phyloP scores from a whole-genome alignment of 2,113 vertebrate genomes.

The Pseudorhombus dupliciocellatus region DNA sequence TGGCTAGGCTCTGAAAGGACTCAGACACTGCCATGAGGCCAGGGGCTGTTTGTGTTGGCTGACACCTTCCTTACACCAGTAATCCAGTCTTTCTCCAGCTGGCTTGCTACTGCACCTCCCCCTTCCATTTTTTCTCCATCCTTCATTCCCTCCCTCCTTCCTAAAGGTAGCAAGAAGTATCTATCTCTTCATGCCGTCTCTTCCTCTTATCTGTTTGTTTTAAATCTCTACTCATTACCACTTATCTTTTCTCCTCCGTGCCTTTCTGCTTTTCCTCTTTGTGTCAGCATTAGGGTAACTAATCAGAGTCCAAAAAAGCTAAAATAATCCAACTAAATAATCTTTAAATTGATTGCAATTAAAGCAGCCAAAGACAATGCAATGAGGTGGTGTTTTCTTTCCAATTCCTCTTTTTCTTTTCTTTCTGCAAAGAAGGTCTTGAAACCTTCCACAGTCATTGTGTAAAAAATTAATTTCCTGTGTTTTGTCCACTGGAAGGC shows the following conservation, averaged over 20 bases:
- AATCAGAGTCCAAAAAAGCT: background rate
- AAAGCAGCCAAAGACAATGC: conserved; percentile 4
- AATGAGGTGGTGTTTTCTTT: background rate
- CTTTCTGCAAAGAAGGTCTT: conserved; percentile 25
- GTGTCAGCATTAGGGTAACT: background rate
- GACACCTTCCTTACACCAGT: conserved; percentile 76
- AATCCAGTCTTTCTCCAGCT: conserved; percentile 75
- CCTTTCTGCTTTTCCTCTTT: background rate
- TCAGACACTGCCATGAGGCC: conserved; percentile 62
- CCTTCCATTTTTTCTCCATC: conserved; percentile 10
- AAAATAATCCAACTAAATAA: background rate
- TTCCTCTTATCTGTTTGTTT: background rate
- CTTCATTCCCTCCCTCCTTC: conserved; percentile 1
- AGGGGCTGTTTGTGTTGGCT: conserved; percentile 75
- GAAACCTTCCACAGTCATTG: conserved; percentile 64
- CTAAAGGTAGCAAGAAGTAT: background rate
- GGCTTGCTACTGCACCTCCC: conserved; percentile 61
- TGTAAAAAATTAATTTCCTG: conserved; percentile 73
- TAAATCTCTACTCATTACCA: background rate
- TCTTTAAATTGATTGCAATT: background rate
- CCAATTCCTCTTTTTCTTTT: background rate
- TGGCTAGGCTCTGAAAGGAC: conserved; percentile 51
- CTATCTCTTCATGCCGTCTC: background rate
- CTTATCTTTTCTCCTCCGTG: background rate
- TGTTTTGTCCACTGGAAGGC: conserved; percentile 46